These are phyloP conservation scores for Cygnus buccinator DNA, from an alignment of 2,113 vertebrate species.

Conservation along the genomic window DNA sequence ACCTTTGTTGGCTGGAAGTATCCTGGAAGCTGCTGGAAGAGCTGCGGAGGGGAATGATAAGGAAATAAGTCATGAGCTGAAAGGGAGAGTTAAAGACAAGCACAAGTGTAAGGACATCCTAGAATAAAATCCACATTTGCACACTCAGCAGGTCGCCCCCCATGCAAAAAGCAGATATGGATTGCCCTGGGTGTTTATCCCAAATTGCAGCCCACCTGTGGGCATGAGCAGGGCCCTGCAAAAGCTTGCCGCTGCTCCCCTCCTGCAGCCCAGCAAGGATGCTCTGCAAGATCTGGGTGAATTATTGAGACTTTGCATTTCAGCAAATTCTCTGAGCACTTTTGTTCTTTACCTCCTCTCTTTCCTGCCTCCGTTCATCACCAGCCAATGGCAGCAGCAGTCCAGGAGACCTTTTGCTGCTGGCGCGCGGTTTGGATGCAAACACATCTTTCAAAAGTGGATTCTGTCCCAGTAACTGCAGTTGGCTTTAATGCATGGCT, in stretches of 20 bases:
- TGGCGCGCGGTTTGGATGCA: not conserved
- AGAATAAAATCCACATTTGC: not conserved
- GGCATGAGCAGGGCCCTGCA: not conserved
- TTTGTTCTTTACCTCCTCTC: not conserved
- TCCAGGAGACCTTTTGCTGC: not conserved
- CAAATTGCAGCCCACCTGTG: not conserved
- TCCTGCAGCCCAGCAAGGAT: not conserved
- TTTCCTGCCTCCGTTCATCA: not conserved
- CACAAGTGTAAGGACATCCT: accelerated
- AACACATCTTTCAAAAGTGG: not conserved
- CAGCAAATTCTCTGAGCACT: not conserved
- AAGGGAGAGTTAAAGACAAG: not conserved
- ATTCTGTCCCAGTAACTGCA: not conserved
- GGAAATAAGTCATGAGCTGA: not conserved
- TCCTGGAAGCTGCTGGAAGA: not conserved
- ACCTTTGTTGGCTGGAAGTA: not conserved
- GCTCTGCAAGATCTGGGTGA: not conserved
- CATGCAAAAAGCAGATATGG: too few species aligned
- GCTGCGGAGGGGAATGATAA: not conserved
- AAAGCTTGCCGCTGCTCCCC: not conserved
- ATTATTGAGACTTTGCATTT: not conserved
- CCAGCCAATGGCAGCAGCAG: not conserved
- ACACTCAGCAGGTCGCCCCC: not conserved
- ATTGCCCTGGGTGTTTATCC: not conserved
- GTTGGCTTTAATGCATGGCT: accelerated